phyloP scores from a whole-genome alignment of 2,113 vertebrate species.

The Oryzias javanicus region DNA sequence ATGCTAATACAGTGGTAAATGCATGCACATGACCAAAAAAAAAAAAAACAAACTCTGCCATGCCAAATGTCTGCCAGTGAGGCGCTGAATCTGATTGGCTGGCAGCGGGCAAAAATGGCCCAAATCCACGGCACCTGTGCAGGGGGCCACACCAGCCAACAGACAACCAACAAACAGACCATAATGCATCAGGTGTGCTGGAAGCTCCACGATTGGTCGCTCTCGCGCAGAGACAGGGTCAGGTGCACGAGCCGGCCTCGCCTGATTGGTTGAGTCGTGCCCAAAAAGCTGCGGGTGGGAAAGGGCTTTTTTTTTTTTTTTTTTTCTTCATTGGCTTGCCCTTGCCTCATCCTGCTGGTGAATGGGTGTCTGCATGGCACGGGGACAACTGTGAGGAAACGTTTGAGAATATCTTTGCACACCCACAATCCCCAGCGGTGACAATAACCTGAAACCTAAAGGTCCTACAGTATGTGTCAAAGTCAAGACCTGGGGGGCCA shows the following conservation, averaged over 20 bases:
- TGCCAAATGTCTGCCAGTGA: constrained; percentile 51
- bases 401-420: constrained; percentile 24
- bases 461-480: not conserved
- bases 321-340: constrained; percentile 47
- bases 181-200: constrained; percentile 66
- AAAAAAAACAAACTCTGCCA: constrained; percentile 41
- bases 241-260: constrained; percentile 44
- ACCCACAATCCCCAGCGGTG: not conserved
- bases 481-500: no score
- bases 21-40: constrained; percentile 14
- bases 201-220: constrained; percentile 54
- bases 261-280: constrained; percentile 57
- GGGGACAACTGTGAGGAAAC: constrained; percentile 45
- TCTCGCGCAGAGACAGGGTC: constrained; percentile 64
- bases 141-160: constrained; percentile 26
- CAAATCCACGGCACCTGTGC: constrained; percentile 61
- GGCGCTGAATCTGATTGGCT: constrained; percentile 53
- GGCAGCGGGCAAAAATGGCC: constrained; percentile 38
- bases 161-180: constrained; percentile 34
- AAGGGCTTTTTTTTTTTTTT: constrained; percentile 29
- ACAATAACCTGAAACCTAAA: not conserved
- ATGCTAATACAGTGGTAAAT: constrained; percentile 8
- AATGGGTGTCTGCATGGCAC: constrained; percentile 51
- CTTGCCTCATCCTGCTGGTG: constrained; percentile 48
- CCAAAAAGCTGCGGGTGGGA: constrained; percentile 55